Base-by-base conservation (phyloP, 2,888 invertebrate species). In the Yponomeuta plumbellus region DNA sequence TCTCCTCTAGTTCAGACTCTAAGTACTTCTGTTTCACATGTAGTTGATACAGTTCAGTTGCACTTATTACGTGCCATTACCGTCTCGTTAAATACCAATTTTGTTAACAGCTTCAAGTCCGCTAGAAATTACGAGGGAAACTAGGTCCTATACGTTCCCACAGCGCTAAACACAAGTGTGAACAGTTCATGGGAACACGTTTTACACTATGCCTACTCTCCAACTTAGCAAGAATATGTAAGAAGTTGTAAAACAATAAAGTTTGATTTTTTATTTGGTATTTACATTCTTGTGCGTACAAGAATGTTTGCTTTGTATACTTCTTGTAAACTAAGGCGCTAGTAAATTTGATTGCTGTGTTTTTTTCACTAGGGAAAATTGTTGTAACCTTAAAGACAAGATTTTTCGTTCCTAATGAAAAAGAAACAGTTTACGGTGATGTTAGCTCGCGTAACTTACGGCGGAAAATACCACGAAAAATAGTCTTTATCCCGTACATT, bases 191-290 rank as follows among this genome's bases (percentile, higher is more conserved):
- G 44, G 1, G 44, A 52, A 52, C 44, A 52, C 5, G 44, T 52
- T 52, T 6, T 17, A 52, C 44, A 52, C 44, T 1, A 52, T 17
- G 13, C 44, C 34, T 34, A 21, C 58, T 58, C 20, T 11, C n/a
- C 58, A 58, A 21, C 58, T 58, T 58, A 58, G 58, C 58, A 52
- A 52, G 44, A 52, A 52, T 52, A 52, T 52, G 44, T 52, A 52
- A 52, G 44, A 52, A 52, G 44, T 17, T 17, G 44, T 52, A 52
- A 17, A 52, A 52, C 44, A 52, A 52, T 52, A 52, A 52, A 52
- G 44, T 52, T 52, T 52, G 17, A 52, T 52, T 52, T 52, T 13
- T 52, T 52, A 44, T 26, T 26, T 5, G 44, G 3, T 44, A 52
- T 52, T 52, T 52, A 52, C 44, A 13, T 52, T 13, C 44, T 52